Base-by-base conservation (phyloP, 1,140 invertebrate genomes). In the Lepidurus packardi region DNA sequence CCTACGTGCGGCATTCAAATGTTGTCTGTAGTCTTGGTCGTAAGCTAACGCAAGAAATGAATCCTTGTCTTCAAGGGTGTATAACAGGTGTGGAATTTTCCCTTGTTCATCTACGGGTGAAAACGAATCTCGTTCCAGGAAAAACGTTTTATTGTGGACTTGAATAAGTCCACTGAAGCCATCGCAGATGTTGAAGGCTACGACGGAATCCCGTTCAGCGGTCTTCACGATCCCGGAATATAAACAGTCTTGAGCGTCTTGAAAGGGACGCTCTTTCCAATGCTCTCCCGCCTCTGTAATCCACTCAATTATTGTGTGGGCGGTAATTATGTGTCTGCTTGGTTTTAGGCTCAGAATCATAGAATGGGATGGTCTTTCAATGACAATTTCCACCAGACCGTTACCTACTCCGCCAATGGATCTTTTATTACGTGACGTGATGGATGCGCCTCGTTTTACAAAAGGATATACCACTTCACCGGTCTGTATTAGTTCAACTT, bases 1-100 rank as follows among this genome's bases (percentile, higher is more conserved):
- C 82, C 79, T 77, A 85, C 81, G 21, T 81, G 81, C 44, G 83
- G 81, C 21, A 78, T 79, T 73, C 77, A 65, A 79, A 25, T 16
- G 16, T 73, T 77, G 75, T 1, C 7, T 80, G 44, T 45, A 79
- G 7, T 65, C 74, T 25, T 79, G 78, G 21, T 77, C 75, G 43
- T 79, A 43, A 79, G 41, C 76, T 43, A 53, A 41, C 11, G 78
- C 24, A 7, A 79, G 44, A 41, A 41, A 65, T 1, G 76, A 7
- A 11, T 45, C 16, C 16, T 79, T 76, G n/a, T 77, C 43, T 5
- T 77, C 43, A 7, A 24, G 34, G 21, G 73, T 75, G 16, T 34
- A 44, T 13, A 44, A 9, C 16, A 73, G 21, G 78, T 75, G 16
- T n/a, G 25, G 21, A 47, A 74, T 5, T 47, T 24, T 75, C 42